Evolutionary conservation across 2,888 invertebrate species (phyloP).

Genomic region (Esperia sulphurella): DNA sequence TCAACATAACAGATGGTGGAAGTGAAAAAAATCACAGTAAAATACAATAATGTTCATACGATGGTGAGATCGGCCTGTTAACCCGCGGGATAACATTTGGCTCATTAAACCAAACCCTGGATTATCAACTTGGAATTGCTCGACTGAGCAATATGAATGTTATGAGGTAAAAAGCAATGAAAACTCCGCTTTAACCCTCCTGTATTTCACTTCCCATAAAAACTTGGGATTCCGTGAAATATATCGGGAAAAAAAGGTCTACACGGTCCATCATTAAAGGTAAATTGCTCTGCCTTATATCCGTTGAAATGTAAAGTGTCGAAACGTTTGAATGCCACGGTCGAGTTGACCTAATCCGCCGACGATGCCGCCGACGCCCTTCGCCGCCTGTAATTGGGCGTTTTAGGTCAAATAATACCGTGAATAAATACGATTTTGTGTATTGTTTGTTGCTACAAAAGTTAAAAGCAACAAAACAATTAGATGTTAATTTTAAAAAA

Average conservation of each 20-base stretch:
- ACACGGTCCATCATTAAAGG: constrained; percentile 65
- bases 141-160: constrained; percentile 64
- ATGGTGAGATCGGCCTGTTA: constrained; percentile 41
- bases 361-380: too few relatives aligned
- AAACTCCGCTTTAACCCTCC: constrained; percentile 61
- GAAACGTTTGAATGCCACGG: constrained; percentile 35
- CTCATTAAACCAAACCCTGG: constrained; percentile 65
- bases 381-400: too few relatives aligned
- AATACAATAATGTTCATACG: constrained; percentile 17
- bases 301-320: constrained; percentile 55
- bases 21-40: constrained; percentile 46
- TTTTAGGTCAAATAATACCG: too few relatives aligned
- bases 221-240: constrained; percentile 65
- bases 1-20: constrained; percentile 18
- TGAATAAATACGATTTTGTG: too few relatives aligned
- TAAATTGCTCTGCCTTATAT: constrained; percentile 68
- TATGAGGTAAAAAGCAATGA: constrained; percentile 71
- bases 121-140: constrained; percentile 70
- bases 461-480: too few relatives aligned
- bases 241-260: constrained; percentile 67
- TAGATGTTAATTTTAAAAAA: too few relatives aligned
- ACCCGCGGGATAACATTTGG: constrained; percentile 56
- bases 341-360: constrained; percentile 16
- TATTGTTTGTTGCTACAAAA: too few relatives aligned
- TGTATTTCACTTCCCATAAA: constrained; percentile 68